phyloP scores from a whole-genome alignment of 2,797 vertebrate genomes.

The Coendou prehensilis region DNA sequence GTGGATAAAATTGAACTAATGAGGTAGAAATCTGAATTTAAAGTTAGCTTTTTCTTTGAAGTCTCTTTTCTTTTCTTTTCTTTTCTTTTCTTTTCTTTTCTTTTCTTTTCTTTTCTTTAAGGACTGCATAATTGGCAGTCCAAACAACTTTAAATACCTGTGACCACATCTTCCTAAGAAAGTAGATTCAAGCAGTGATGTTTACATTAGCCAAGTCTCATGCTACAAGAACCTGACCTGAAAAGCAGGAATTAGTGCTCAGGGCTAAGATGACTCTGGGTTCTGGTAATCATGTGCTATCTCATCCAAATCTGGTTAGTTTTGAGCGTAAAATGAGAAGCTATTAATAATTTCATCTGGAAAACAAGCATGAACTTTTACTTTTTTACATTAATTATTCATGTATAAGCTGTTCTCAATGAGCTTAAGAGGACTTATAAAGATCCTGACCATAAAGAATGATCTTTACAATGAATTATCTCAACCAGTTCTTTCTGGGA shows the following conservation, averaged over 20 bases:
- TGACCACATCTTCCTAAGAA: background rate
- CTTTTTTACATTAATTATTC: background rate
- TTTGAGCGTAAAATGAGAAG: background rate
- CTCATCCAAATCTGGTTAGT: background rate
- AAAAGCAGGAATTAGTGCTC: background rate
- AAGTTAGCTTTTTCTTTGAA: slow-evolving; percentile 62
- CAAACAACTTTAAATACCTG: background rate
- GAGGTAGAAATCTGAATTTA: slow-evolving; percentile 39
- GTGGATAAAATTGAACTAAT: slow-evolving; percentile 31
- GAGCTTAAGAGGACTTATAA: background rate
- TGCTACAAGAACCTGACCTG: background rate
- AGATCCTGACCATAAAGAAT: background rate
- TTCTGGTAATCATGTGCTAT: background rate
- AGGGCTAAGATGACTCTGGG: background rate
- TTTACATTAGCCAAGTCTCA: background rate
- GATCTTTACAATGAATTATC: background rate
- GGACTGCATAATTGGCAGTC: slow-evolving; percentile 4
- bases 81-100: slow-evolving; percentile 63
- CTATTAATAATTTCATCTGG: slow-evolving; percentile 23
- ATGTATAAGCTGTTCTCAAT: background rate
- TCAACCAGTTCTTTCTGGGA: background rate
- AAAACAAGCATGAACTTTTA: background rate
- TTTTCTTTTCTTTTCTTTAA: slow-evolving; percentile 58
- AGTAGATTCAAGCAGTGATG: background rate
- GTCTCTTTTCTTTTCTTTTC: slow-evolving; percentile 46